These are phyloP conservation scores for Tetragnatha versicolor DNA, from an alignment of 1,140 invertebrate species.

Conservation along the genomic window DNA sequence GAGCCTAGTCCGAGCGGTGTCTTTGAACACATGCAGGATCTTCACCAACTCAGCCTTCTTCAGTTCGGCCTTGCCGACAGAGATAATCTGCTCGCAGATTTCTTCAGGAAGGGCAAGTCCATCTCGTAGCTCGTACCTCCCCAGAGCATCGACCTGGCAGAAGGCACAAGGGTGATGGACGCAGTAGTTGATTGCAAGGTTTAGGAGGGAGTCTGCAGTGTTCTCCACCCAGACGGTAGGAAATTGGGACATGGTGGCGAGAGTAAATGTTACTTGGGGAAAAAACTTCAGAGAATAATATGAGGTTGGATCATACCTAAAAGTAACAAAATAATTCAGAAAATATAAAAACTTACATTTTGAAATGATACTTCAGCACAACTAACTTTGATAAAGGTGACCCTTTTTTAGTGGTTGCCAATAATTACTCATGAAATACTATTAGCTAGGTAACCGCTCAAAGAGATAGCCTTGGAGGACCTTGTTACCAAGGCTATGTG, in stretches of 20 bases:
- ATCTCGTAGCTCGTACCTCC: slow-evolving; percentile 56
- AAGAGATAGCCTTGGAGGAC: too few relatives aligned
- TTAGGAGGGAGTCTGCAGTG: slow-evolving; percentile 67
- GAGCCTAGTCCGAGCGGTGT: slow-evolving; percentile 73
- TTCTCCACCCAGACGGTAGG: slow-evolving; percentile 49
- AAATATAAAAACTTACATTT: too few relatives aligned
- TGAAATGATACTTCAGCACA: too few relatives aligned
- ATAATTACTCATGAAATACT: too few relatives aligned
- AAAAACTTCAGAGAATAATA: too few relatives aligned
- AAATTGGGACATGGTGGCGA: slow-evolving; percentile 24
- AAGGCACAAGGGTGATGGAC: slow-evolving; percentile 72
- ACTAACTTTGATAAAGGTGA: too few relatives aligned
- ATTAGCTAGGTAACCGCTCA: too few relatives aligned
- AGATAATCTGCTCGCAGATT: slow-evolving; percentile 70
- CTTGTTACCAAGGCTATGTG: too few relatives aligned
- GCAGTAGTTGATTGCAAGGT: slow-evolving; percentile 72
- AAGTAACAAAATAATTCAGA: too few relatives aligned
- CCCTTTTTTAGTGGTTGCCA: too few relatives aligned
- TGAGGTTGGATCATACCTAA: too few relatives aligned
- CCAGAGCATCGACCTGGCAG: slow-evolving; percentile 63
- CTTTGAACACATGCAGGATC: slow-evolving; percentile 73
- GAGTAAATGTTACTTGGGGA: background rate
- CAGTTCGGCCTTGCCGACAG: slow-evolving; percentile 58
- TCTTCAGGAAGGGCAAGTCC: slow-evolving; percentile 72
- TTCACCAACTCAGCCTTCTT: slow-evolving; percentile 69